phyloP scores from a whole-genome alignment of 2,888 invertebrate species.

The Copidosoma aretas region DNA sequence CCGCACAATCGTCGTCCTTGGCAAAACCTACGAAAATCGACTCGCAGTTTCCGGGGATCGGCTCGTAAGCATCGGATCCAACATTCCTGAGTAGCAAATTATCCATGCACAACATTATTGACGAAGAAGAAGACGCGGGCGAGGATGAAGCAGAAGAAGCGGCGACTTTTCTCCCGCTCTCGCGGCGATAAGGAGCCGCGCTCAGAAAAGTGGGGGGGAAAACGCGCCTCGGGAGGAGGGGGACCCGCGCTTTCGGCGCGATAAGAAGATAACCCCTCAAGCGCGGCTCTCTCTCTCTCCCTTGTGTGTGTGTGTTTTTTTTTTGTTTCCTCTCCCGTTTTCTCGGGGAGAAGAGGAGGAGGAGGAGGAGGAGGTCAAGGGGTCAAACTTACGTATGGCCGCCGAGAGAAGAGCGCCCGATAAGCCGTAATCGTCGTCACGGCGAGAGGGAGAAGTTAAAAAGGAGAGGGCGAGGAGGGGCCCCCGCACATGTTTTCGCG shows the following conservation, averaged over 20 bases:
- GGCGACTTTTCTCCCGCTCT: too few species aligned
- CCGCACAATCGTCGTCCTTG: too few species aligned
- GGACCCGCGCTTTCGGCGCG: slow-evolving; percentile 3
- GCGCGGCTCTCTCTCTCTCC: slow-evolving; percentile 7
- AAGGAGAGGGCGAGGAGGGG: slow-evolving; percentile 12
- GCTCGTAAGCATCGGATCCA: too few species aligned
- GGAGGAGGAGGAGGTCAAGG: slow-evolving; percentile 28
- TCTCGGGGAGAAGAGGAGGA: slow-evolving; percentile 6
- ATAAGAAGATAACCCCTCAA: slow-evolving; percentile 41
- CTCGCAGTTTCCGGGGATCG: too few species aligned
- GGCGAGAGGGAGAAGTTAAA: slow-evolving; percentile 1
- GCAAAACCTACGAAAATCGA: too few species aligned
- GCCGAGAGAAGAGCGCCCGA: background rate
- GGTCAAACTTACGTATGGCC: slow-evolving; percentile 13
- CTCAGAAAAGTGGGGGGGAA: slow-evolving; percentile 1
- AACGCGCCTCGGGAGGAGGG: slow-evolving; percentile 8
- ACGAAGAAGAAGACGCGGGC: background rate
- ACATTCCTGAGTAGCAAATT: background rate
- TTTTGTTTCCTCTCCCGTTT: background rate
- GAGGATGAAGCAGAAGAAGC: background rate
- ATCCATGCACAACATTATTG: background rate
- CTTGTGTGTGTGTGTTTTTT: background rate
- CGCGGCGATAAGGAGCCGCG: background rate
- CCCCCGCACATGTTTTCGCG: slow-evolving; percentile 44
- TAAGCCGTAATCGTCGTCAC: background rate